A percentile compares a stretch with the other conserved stretches of the same genome.
Conservation (phyloP, 2,888 invertebrate genomes). For the Drosophila cognata region DNA sequence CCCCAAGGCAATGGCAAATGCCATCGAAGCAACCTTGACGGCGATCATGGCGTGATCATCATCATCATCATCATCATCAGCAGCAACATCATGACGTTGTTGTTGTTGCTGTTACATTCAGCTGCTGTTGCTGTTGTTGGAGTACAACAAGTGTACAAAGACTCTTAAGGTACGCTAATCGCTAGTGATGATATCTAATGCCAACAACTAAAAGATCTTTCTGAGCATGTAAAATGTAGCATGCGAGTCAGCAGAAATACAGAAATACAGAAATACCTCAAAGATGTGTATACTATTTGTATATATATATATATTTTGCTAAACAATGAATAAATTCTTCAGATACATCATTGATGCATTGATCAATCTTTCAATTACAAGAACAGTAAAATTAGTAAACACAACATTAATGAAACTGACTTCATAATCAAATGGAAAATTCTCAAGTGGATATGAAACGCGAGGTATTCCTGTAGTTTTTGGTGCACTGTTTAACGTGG, state of each 20-base stretch:
- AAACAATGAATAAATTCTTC: not conserved
- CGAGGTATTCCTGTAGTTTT: not conserved
- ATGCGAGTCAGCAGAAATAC: too few relatives aligned
- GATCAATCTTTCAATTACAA: not conserved
- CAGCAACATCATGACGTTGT: not conserved
- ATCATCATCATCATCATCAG: slow-evolving; percentile 27
- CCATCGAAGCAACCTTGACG: slow-evolving; percentile 69
- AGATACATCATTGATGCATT: not conserved
- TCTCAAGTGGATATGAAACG: not conserved
- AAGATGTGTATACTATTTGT: not conserved
- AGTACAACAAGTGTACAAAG: slow-evolving; percentile 28
- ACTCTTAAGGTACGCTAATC: slow-evolving; percentile 17
- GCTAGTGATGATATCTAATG: slow-evolving; percentile 7
- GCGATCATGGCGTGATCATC: slow-evolving; percentile 50
- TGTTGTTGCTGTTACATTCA: not conserved
- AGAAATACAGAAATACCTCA: not conserved
- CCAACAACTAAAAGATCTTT: slow-evolving; percentile 2
- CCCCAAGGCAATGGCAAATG: slow-evolving; percentile 66
- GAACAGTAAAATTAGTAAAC: not conserved
- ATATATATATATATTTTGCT: not conserved
- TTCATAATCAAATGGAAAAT: not conserved
- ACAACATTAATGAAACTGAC: not conserved
- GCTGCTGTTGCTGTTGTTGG: slow-evolving; percentile 5
- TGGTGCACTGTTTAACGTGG: not conserved
- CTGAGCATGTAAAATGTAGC: not conserved